These are phyloP conservation scores for Toxotes lorentzi DNA, from an alignment of 2,797 vertebrate species.

Conservation along the genomic window DNA sequence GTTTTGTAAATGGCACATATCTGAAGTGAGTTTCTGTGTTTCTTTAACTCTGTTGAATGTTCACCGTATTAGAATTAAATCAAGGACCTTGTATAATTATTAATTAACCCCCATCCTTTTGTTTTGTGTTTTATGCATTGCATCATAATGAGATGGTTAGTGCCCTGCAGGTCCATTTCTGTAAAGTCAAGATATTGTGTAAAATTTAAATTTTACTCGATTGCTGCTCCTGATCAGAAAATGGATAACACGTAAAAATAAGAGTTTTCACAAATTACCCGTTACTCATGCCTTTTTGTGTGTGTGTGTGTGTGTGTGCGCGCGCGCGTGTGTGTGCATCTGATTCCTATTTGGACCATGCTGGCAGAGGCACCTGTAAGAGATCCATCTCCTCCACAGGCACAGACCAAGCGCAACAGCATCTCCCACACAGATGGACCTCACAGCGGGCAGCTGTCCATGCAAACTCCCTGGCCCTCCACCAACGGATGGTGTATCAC, in stretches of 20 bases:
- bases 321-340: conserved; percentile 42
- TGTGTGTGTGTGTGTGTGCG: conserved; percentile 1
- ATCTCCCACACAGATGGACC: conserved; percentile 79
- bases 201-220: background rate
- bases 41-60: background rate
- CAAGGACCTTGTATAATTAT: conserved; percentile 11
- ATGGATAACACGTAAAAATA: no score
- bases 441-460: conserved; percentile 68
- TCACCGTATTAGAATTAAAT: conserved; percentile 24
- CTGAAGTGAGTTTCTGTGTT: background rate
- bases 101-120: conserved; percentile 36
- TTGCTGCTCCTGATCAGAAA: no score
- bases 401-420: conserved; percentile 51
- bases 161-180: background rate
- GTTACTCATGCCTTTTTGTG: no score
- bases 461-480: conserved; percentile 57
- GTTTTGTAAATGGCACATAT: background rate
- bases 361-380: conserved; percentile 75
- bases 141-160: conserved; percentile 44
- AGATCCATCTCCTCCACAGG: conserved; percentile 76
- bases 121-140: conserved; percentile 31
- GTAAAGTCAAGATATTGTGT: conserved; percentile 2
- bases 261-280: no score
- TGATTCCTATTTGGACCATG: conserved; percentile 74
- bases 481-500: conserved; percentile 69